These are phyloP conservation scores for Philaenus spumarius DNA, from an alignment of 1,140 invertebrate genomes.

Conservation along the genomic window DNA sequence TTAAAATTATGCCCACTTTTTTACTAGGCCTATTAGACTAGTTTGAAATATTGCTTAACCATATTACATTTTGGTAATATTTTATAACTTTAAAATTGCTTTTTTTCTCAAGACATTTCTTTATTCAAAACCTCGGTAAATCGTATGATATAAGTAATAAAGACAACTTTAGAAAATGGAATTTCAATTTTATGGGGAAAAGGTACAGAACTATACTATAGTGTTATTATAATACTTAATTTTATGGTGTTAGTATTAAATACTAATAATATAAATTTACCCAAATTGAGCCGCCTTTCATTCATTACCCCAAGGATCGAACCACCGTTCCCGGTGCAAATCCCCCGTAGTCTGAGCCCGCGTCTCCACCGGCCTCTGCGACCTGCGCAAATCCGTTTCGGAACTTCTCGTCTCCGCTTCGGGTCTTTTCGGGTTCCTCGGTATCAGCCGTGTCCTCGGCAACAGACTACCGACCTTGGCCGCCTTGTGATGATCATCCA, in stretches of 20 bases:
- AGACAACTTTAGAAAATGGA: no score
- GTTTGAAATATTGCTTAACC: no score
- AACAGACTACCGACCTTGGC: constrained; percentile 23
- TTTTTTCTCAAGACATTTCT: no score
- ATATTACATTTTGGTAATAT: no score
- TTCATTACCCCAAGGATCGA: constrained; percentile 17
- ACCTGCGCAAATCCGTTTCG: constrained; percentile 41
- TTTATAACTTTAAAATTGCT: no score
- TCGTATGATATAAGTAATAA: no score
- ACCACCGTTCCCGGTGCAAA: constrained; percentile 23
- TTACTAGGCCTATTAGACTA: no score
- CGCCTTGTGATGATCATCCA: constrained; percentile 53
- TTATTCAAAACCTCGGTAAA: no score
- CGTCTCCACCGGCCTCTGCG: constrained; percentile 30
- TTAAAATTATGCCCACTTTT: no score
- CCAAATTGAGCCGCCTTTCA: neutral
- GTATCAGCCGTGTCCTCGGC: constrained; percentile 28
- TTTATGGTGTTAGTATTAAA: constrained; percentile 9
- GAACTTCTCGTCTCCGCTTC: constrained; percentile 30
- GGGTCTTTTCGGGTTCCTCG: constrained; percentile 38
- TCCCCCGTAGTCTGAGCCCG: constrained; percentile 12
- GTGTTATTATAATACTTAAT: neutral
- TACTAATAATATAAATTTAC: neutral
- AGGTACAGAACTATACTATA: neutral
- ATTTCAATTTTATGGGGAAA: no score